Percentiles rank a stretch among this genome's conserved stretches.
Conservation (phyloP, 2,797 vertebrate species). For the Peromyscus melanophrys region DNA sequence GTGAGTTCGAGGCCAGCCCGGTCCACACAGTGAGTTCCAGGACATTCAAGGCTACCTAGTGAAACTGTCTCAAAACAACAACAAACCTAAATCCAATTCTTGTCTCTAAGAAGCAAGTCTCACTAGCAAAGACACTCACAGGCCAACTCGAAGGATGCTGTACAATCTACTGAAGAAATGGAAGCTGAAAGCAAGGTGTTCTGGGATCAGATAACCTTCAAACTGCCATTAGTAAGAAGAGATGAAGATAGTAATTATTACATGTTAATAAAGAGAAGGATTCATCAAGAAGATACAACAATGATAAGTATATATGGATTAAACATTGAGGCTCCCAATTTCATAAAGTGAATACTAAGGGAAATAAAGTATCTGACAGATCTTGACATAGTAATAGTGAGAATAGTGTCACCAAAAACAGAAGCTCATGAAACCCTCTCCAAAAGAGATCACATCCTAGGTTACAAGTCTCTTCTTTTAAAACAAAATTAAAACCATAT, state of each 20-base stretch:
- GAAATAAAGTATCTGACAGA: background rate
- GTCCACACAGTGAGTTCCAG: background rate
- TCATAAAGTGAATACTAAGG: background rate
- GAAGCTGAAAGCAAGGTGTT: background rate
- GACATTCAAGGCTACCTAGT: background rate
- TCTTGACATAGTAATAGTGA: background rate
- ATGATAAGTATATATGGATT: background rate
- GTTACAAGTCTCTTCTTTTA: background rate
- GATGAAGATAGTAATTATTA: background rate
- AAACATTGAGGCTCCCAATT: background rate
- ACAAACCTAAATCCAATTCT: background rate
- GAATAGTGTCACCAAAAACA: background rate
- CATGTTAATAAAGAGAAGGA: background rate
- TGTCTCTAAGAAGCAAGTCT: background rate
- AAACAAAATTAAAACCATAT: background rate
- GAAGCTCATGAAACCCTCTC: background rate
- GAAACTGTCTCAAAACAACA: background rate
- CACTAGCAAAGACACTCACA: background rate
- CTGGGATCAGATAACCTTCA: background rate
- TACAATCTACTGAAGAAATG: background rate
- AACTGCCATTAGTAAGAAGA: background rate
- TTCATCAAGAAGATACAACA: background rate
- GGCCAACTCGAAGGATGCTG: background rate
- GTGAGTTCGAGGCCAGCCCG: background rate
- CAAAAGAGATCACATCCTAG: background rate